Conservation (phyloP, 2,113 vertebrate species). For the Python bivittatus region DNA sequence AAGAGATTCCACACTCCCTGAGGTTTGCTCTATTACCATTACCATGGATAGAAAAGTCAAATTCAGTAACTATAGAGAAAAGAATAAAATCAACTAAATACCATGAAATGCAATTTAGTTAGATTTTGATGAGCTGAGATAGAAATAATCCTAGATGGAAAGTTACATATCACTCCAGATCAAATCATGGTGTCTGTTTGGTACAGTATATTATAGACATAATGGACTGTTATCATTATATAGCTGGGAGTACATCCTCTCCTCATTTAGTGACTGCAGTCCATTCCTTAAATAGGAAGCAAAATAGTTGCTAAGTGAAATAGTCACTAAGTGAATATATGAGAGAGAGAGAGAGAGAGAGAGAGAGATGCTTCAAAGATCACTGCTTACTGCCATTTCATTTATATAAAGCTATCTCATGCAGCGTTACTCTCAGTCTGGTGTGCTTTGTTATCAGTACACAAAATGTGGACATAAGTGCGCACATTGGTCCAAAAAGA, state of each 20-base stretch:
- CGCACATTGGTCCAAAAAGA: neutral
- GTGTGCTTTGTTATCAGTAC: neutral
- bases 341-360: neutral
- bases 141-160: neutral
- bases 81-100: neutral
- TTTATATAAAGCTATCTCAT: neutral
- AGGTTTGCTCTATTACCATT: neutral
- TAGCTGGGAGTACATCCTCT: neutral
- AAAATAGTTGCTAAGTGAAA: neutral
- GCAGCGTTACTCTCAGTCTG: neutral
- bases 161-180: neutral
- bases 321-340: neutral
- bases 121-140: neutral
- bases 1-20: neutral
- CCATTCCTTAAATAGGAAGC: neutral
- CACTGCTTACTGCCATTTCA: neutral
- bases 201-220: neutral
- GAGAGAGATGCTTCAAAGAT: neutral
- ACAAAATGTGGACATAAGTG: neutral
- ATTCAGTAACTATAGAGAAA: neutral
- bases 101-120: neutral
- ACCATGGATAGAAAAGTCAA: constrained; percentile 7
- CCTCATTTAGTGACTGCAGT: neutral
- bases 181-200: neutral
- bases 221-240: neutral